Conservation (phyloP, 2,797 vertebrate species). For the Chiroxiphia lanceolata region DNA sequence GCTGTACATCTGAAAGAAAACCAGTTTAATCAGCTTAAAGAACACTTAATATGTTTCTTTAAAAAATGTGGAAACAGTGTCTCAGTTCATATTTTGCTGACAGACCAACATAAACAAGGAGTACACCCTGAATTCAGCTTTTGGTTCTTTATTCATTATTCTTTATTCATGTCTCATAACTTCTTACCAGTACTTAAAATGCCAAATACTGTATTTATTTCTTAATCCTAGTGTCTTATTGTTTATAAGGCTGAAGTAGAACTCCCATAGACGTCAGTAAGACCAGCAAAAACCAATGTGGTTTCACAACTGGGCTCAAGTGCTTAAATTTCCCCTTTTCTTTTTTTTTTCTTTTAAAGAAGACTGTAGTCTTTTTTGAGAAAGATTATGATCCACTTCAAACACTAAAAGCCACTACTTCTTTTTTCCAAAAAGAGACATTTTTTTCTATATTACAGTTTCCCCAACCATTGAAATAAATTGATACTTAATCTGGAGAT, state of each 20-base stretch:
- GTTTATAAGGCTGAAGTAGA: not conserved
- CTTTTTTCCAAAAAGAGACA: not conserved
- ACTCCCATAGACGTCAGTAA: not conserved
- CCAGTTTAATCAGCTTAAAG: not conserved
- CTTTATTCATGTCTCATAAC: not conserved
- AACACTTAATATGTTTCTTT: not conserved
- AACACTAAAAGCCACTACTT: not conserved
- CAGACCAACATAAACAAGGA: not conserved
- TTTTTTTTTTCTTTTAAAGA: not conserved
- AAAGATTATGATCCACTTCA: not conserved
- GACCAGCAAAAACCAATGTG: not conserved
- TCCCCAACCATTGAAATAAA: not conserved
- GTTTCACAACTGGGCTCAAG: not conserved
- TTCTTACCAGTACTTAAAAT: not conserved
- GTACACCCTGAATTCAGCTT: not conserved
- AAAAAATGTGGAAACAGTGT: not conserved
- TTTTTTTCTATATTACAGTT: not conserved
- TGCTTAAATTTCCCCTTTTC: not conserved
- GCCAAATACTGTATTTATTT: not conserved
- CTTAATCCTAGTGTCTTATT: not conserved
- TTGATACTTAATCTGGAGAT: not conserved
- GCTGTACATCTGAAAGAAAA: not conserved
- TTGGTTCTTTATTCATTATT: not conserved
- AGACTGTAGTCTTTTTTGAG: not conserved
- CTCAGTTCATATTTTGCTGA: not conserved